A percentile compares a stretch with the other conserved stretches of the same genome.
These are phyloP conservation scores for Meloidogyne floridensis DNA, from an alignment of 1,140 invertebrate species.

Conservation along the genomic window DNA sequence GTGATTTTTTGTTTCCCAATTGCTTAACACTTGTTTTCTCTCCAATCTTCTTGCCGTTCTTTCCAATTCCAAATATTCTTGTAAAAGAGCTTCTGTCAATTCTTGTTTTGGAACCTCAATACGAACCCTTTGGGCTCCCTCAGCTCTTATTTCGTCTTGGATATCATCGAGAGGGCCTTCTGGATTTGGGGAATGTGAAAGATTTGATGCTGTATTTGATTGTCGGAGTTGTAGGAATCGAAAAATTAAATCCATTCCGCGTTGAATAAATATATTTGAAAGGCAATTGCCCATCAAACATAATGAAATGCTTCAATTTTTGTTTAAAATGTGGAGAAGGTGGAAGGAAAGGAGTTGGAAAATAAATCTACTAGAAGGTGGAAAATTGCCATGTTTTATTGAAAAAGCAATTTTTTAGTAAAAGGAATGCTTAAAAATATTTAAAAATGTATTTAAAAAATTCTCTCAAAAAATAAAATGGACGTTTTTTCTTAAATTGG, in stretches of 20 bases:
- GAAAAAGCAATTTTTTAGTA: too few species aligned
- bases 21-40: not conserved
- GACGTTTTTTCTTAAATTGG: too few species aligned
- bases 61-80: slow-evolving; percentile 4
- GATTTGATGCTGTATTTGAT: not conserved
- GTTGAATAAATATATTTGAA: slow-evolving; percentile 69
- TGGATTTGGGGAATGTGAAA: not conserved
- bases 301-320: slow-evolving; percentile 7
- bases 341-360: not conserved
- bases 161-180: not conserved
- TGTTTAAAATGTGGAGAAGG: not conserved
- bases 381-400: too few species aligned
- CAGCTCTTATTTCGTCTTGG: not conserved
- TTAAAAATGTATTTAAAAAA: too few species aligned
- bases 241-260: slow-evolving; percentile 67
- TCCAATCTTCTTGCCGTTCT: not conserved
- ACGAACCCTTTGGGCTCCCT: not conserved
- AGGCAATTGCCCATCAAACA: slow-evolving; percentile 8
- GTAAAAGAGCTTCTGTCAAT: not conserved
- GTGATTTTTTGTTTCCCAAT: not conserved
- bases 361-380: too few species aligned
- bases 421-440: too few species aligned
- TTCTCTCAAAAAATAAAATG: too few species aligned
- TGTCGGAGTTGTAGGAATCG: not conserved
- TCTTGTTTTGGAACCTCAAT: not conserved